These are phyloP conservation scores for Caranx ignobilis DNA, from an alignment of 2,113 vertebrate genomes.

Conservation along the genomic window DNA sequence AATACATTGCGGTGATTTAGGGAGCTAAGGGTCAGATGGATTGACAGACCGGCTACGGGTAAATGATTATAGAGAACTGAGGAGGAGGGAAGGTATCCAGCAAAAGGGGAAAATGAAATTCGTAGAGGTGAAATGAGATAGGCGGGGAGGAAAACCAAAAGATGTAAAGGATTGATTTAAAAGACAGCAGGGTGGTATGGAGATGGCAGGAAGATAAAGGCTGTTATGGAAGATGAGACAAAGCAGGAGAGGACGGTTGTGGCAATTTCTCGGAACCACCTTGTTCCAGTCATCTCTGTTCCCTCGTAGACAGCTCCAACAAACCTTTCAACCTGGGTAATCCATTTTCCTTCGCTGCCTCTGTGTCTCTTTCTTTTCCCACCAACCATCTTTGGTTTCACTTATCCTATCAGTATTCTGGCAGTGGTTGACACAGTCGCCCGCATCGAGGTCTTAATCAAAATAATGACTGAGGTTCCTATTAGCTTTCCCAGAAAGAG, in stretches of 20 bases:
- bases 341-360: conserved; percentile 5
- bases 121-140: conserved; percentile 44
- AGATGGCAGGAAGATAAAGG: conserved; percentile 21
- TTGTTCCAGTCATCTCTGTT: conserved; percentile 29
- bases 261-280: conserved; percentile 10
- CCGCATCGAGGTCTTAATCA: conserved; percentile 67
- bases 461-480: conserved; percentile 73
- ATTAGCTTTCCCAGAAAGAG: conserved; percentile 64
- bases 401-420: conserved; percentile 56
- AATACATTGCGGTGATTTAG: conserved; percentile 80
- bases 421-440: conserved; percentile 35
- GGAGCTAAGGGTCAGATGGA: conserved; percentile 73
- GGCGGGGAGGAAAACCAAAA: conserved; percentile 12
- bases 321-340: conserved; percentile 26
- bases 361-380: not conserved
- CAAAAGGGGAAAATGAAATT: conserved; percentile 35
- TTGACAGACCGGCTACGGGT: conserved; percentile 56
- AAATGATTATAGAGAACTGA: conserved; percentile 62
- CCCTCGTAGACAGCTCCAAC: conserved; percentile 2
- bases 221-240: conserved; percentile 26
- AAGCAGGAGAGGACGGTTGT: conserved; percentile 6
- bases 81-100: conserved; percentile 46
- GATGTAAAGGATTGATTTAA: conserved; percentile 56
- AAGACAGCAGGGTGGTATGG: conserved; percentile 18
- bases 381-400: conserved; percentile 24